These are phyloP conservation scores for Drosophila fungiperda DNA, from an alignment of 2,888 invertebrate genomes.

Conservation along the genomic window DNA sequence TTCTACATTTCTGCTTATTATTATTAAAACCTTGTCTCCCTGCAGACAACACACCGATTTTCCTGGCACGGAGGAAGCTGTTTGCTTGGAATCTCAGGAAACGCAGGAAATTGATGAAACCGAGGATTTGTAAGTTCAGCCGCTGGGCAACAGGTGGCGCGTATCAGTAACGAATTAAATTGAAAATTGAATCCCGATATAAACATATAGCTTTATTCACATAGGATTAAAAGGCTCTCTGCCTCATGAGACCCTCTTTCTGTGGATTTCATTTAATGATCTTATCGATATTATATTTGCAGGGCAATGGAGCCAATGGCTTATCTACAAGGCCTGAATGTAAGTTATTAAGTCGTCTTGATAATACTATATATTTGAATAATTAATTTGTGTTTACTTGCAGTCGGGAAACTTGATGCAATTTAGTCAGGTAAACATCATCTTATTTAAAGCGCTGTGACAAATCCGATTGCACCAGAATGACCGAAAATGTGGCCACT, in stretches of 20 bases:
- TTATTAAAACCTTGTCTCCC: background rate
- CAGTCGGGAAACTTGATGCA: conserved; percentile 83
- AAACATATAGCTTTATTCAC: background rate
- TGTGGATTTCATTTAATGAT: too few relatives aligned
- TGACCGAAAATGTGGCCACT: conserved; percentile 81
- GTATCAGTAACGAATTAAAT: background rate
- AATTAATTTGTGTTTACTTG: conserved; percentile 28
- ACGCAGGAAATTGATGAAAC: conserved; percentile 25
- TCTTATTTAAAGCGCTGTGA: conserved; percentile 70
- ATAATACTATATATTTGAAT: background rate
- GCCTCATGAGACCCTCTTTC: too few relatives aligned
- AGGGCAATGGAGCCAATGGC: conserved; percentile 70
- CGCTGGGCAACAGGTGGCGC: conserved; percentile 11
- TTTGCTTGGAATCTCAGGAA: conserved; percentile 14
- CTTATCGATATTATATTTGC: conserved; percentile 4
- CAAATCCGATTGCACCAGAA: conserved; percentile 83
- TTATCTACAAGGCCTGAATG: conserved; percentile 79
- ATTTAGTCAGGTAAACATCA: conserved; percentile 79
- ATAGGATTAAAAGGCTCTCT: background rate
- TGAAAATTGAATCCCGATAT: background rate
- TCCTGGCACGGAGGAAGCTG: conserved; percentile 14
- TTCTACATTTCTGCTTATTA: background rate
- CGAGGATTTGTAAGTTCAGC: conserved; percentile 27
- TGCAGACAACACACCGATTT: conserved; percentile 19
- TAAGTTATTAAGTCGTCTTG: conserved; percentile 41